phyloP scores from a whole-genome alignment of 2,888 invertebrate species.

The Matsumyia berberina region DNA sequence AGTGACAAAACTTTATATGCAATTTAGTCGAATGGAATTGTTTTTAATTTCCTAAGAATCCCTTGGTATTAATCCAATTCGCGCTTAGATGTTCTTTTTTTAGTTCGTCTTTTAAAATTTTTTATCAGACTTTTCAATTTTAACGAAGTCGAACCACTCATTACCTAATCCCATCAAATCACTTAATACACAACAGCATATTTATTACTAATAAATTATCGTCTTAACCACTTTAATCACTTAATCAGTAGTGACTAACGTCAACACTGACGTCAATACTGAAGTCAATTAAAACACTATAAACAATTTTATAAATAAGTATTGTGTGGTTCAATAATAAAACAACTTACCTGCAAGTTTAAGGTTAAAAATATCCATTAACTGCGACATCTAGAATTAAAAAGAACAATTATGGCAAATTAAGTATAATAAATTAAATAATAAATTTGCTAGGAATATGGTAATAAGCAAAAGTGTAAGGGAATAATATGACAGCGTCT shows the following conservation, averaged over 20 bases:
- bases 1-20: no score
- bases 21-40: no score
- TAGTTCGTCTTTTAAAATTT: no score
- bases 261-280: not conserved
- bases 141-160: no score
- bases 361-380: not conserved
- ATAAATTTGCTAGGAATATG: not conserved
- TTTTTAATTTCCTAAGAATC: no score
- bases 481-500: not conserved
- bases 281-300: not conserved
- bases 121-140: no score
- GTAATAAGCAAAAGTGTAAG: not conserved
- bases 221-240: slow-evolving; percentile 1
- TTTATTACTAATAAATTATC: not conserved
- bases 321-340: not conserved
- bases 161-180: no score
- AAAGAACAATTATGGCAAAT: not conserved
- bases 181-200: not conserved
- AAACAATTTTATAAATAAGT: not conserved
- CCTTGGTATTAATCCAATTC: no score
- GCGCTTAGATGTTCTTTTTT: no score
- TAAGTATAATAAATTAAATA: not conserved
- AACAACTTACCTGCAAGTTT: not conserved
- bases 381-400: slow-evolving; percentile 5
- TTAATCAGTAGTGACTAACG: not conserved